Evolutionary conservation across 1,140 invertebrate genomes (phyloP), one percentile per base, ranked within the genome.

Genomic region (Cyphomyrmex costatus): DNA sequence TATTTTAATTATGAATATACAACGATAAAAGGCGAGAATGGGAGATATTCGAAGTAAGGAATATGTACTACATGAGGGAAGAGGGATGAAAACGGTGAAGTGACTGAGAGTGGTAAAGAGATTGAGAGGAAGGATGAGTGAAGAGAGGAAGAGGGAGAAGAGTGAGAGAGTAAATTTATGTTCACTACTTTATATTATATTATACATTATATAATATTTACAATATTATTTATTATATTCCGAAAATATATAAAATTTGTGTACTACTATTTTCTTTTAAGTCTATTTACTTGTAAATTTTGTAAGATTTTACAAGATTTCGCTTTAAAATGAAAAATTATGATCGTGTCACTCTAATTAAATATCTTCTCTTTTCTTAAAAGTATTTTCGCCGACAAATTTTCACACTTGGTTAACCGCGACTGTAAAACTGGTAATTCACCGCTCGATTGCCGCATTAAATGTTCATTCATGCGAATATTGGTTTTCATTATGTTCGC

Each of bases 401-500:
- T 83, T 49, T 4, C 36, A 49, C 24, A 24, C 27, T 60, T 53
- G 49, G 51, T 70, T 80, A 80, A 80, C 49, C 65, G 19, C 36
- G 53, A 73, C 6, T 60, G 36, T 74, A 83, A 83, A 83, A 83
- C 42, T 73, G 36, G 14, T 61, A 73, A 74, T 74, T 83, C 27
- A 68, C n/a, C 66, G 53, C 36, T 73, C 68, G 36, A 83, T 73
- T 61, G 51, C 68, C 12, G 14, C 53, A 83, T 83, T 83, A 83
- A 83, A 60, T 24, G 36, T n/a, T 83, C 79, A 30, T 7, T 74
- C 53, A 60, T 60, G 68, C 53, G 68, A 74, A 60, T 83, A 61
- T 74, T 61, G 79, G 68, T 83, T 83, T 83, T 74, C 79, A 83
- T 83, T 83, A 74, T 83, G 68, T 83, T 74, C 36, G 3, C 79